Conservation (phyloP, 2,113 vertebrate genomes). For the Mobula birostris region DNA sequence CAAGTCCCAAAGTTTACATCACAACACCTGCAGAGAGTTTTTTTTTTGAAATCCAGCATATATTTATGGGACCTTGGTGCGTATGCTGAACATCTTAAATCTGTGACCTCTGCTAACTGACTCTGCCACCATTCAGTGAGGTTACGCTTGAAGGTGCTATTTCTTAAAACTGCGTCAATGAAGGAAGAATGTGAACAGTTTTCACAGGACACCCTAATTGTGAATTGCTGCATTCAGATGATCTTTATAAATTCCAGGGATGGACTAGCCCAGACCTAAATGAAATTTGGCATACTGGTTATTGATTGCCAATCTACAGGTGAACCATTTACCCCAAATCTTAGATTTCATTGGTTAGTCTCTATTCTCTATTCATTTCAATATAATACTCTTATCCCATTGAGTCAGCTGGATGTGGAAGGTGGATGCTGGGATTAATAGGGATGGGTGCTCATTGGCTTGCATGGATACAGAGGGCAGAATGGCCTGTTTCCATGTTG, state of each 20-base stretch:
- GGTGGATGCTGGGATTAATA: too few relatives aligned
- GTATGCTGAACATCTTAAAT: not conserved
- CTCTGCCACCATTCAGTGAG: not conserved
- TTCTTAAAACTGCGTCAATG: not conserved
- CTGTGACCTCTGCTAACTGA: not conserved
- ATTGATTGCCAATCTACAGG: too few relatives aligned
- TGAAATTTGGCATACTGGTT: not conserved
- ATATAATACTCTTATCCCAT: too few relatives aligned
- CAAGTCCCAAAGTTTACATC: not conserved
- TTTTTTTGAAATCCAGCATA: not conserved
- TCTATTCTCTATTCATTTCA: too few relatives aligned
- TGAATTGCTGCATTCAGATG: not conserved
- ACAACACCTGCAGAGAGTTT: not conserved
- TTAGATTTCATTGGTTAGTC: too few relatives aligned
- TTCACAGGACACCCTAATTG: not conserved
- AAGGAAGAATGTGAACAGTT: not conserved
- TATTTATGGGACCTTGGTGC: not conserved
- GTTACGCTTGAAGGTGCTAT: not conserved
- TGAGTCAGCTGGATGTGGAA: too few relatives aligned
- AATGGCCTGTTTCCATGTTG: too few relatives aligned
- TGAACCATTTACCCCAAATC: too few relatives aligned
- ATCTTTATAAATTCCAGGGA: not conserved
- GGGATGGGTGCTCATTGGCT: too few relatives aligned
- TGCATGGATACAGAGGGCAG: too few relatives aligned
- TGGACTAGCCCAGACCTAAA: not conserved